Evolutionary conservation across 37 sponge, comb jelly and placozoan species (phyloP), one percentile per base, ranked within the genome.

Genomic region (Agelas oroides): DNA sequence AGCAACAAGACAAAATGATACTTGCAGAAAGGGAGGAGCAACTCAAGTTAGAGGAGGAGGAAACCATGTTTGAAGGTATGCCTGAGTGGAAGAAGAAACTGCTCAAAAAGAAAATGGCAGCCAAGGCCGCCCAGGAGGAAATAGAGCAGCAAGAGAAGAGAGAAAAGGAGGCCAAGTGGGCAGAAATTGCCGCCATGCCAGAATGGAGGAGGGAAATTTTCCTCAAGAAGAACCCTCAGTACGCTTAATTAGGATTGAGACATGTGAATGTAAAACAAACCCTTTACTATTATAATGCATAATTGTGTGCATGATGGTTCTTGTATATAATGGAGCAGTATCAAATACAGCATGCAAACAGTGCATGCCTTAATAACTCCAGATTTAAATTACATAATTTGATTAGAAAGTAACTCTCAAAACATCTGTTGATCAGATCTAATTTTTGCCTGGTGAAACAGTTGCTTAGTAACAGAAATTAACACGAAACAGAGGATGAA

Each of bases 201-300:
- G 80, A 76, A 20, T 95, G 96, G 96, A 95, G 87, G 78, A 86
- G 90, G 73, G 83, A 89, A 41, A 59, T 95, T 53, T 85, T 84
- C 67, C 53, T 88, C 23, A 27, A 92, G 64, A 92, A 88, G 56
- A 86, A 94, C 78, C 90, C 88, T 0, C 53, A 88, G 54, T 88
- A 60, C 36, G 46, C 46, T 12, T 46, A n/a, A n/a, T n/a, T n/a
- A 46, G 46, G 46, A 46, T 46, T 46, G 46, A 46, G 46, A 46
- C n/a, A n/a, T n/a, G n/a, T n/a, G n/a, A n/a, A n/a, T n/a, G n/a
- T n/a, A n/a, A n/a, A n/a, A n/a, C n/a, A n/a, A n/a, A n/a, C n/a
- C n/a, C n/a, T n/a, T n/a, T n/a, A n/a, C n/a, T n/a, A n/a, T n/a
- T n/a, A n/a, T n/a, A n/a, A n/a, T n/a, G n/a, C n/a, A n/a, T n/a